Base-by-base conservation (phyloP, 2,113 vertebrate species). In the Helogale parvula region DNA sequence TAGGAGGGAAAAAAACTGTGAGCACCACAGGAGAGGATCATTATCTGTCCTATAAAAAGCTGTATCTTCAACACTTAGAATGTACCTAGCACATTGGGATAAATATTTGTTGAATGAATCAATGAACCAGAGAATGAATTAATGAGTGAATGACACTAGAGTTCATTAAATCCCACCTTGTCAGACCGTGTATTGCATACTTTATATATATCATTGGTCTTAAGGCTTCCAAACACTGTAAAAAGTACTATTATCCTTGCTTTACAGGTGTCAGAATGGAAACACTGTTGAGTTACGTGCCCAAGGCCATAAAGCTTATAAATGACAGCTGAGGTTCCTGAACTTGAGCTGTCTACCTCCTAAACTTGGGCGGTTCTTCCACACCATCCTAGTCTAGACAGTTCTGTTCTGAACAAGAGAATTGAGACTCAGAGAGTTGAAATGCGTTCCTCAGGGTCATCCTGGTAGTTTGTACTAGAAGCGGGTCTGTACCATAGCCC, bases 201-300 rank as follows among this genome's bases (percentile, higher is more conserved):
- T 87, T 91, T 50, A 21, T 41, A 13, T 47, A 33, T 74, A 66
- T 50, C 50, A 11, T 74, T 72, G 25, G 81, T 93, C 77, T 60
- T 71, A 54, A 90, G 94, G 69, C 54, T 91, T 69, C 86, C 77
- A 85, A 93, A 91, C 52, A 72, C 5, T 72, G 9, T 91, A 29
- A 41, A 81, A 82, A 16, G 17, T 45, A 41, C 74, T 38, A 19
- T 79, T 69, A 33, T 57, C 38, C 69, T 77, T 84, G 33, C 72
- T 91, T 92, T 88, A 31, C 1, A 54, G 33, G 68, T 50, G 5
- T 82, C 63, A 38, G 10, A 84, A 88, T 21, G 76, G 52, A 90
- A 82, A 52, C 10, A 1, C 31, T 14, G 0, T 83, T 77, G 23
- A 84, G 29, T 83, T 38, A 81, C 45, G 45, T 89, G 89, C 57